phyloP scores from a whole-genome alignment of 2,113 vertebrate genomes.

The Chelonoidis abingdonii region DNA sequence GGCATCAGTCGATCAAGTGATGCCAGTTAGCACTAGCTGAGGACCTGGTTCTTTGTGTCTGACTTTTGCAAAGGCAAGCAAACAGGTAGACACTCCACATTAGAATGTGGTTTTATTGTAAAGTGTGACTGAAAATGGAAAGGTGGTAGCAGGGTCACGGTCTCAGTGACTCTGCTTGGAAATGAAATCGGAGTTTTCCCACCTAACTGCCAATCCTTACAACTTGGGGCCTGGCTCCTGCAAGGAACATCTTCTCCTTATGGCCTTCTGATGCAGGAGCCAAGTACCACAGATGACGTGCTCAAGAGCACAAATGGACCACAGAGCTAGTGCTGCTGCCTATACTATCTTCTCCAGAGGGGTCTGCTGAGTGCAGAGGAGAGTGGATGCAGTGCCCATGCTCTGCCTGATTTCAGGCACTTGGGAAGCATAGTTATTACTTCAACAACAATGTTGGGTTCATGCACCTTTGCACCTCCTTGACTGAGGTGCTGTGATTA shows the following conservation, averaged over 20 bases:
- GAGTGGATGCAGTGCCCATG: neutral
- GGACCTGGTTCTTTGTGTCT: neutral
- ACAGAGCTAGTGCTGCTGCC: neutral
- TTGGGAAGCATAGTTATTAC: neutral
- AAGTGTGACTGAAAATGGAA: fast-evolving
- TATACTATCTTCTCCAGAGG: neutral
- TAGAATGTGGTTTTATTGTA: neutral
- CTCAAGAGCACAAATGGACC: neutral
- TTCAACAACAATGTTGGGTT: neutral
- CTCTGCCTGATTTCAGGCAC: neutral
- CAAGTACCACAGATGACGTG: fast-evolving
- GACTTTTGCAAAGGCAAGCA: neutral
- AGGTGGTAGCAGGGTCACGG: fast-evolving
- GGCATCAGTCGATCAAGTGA: no score
- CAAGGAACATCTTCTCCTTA: neutral
- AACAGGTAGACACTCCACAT: neutral
- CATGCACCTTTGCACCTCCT: no score
- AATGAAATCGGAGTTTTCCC: neutral
- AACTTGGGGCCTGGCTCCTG: neutral
- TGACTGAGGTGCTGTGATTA: neutral
- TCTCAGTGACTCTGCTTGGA: neutral
- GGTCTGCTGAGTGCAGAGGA: neutral
- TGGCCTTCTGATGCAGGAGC: neutral
- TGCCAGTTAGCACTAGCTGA: fast-evolving
- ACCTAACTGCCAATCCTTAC: neutral